phyloP scores from a whole-genome alignment of 2,113 vertebrate genomes.

The Gambusia affinis region DNA sequence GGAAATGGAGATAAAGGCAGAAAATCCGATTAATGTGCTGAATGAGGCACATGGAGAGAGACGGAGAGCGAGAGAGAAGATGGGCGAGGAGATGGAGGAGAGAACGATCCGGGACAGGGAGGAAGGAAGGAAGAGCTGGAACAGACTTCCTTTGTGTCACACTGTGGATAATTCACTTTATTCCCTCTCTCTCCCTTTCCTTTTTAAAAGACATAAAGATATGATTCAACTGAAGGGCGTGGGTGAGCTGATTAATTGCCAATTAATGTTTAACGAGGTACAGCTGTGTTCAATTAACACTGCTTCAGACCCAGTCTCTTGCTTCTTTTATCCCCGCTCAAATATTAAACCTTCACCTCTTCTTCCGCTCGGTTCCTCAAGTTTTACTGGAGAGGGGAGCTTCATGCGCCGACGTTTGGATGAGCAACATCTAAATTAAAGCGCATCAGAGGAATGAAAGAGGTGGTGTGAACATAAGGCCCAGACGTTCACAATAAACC shows the following conservation, averaged over 20 bases:
- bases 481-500: too few relatives aligned
- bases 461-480: too few relatives aligned
- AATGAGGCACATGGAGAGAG: conserved; percentile 37
- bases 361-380: conserved; percentile 19
- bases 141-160: conserved; percentile 48
- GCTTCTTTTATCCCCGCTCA: conserved; percentile 21
- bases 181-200: conserved; percentile 8
- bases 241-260: conserved; percentile 78
- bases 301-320: conserved; percentile 51
- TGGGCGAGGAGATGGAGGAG: conserved; percentile 31
- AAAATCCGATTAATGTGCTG: conserved; percentile 65
- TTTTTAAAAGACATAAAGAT: conserved; percentile 58
- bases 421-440: neutral
- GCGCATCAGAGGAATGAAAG: too few relatives aligned
- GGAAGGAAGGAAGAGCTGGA: conserved; percentile 14
- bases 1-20: conserved; percentile 62
- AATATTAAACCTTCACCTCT: conserved; percentile 20
- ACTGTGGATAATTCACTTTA: conserved; percentile 59
- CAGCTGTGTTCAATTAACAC: conserved; percentile 83
- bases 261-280: conserved; percentile 82
- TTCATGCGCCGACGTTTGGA: neutral
- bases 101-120: conserved; percentile 26
- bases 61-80: conserved; percentile 25
- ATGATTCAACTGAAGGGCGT: conserved; percentile 44
- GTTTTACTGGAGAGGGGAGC: neutral